Evolutionary conservation across 2,113 vertebrate species (phyloP), one percentile per base, ranked within the genome.

Genomic region (Cottus gobio): DNA sequence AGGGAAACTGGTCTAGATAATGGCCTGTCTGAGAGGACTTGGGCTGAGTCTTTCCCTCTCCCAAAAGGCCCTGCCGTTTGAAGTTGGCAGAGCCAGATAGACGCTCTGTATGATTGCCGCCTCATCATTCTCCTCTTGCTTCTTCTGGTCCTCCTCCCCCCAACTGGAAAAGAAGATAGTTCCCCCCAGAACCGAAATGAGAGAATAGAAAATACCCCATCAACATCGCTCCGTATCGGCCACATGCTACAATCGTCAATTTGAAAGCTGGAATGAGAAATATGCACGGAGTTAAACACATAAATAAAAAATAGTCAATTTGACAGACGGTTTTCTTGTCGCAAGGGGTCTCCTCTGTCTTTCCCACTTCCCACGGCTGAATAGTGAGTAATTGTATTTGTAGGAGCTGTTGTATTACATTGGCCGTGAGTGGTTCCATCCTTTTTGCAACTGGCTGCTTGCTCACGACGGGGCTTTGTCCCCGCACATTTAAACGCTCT

Each of bases 1-100:
- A 87, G 57, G 77, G 75, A 87, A 88, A 86, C 85, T 79, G 64
- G 77, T 91, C 71, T 72, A 88, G 87, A 92, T 93, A 90, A 92
- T 91, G 75, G 85, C 65, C 86, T 82, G 88, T 89, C 90, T 81
- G 57, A 91, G 74, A 87, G 72, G 83, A 85, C 80, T 87, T 85
- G 68, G 87, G 87, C 83, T 72, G 75, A 78, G 78, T 86, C 79
- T 75, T 85, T 88, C 61, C 73, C 60, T 89, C 67, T 86, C 91
- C 88, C 81, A 86, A 75, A 85, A 90, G 88, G 60, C 84, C 82
- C 71, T 71, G 78, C 68, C 20, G 60, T 78, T 84, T 90, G 72
- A 86, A 89, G 70, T 89, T 84, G 77, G 79, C 78, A 79, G 80
- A 77, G 37, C 57, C 83, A 85, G 87, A 90, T 88, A 79, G 81